Base-by-base conservation (phyloP, 1,140 invertebrate species). In the Andricus grossulariae region DNA sequence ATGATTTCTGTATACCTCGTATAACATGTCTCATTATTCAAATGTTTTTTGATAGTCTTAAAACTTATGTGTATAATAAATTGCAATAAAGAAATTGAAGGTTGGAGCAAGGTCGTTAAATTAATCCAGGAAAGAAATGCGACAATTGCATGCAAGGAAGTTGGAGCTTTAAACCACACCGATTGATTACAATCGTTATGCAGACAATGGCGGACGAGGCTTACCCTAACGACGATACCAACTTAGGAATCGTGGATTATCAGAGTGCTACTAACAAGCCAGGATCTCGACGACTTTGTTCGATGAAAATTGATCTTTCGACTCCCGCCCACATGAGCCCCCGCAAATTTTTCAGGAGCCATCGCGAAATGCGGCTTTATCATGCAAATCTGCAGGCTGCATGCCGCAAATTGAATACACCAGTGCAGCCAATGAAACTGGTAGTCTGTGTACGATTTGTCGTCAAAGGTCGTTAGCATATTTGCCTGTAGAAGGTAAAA, bases 131-230 rank as follows among this genome's bases (percentile, higher is more conserved):
- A 66, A 66, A 66, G 16, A 16, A 66, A 66, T 66, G 32, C 25
- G 15, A 32, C 25, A 66, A 66, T 66, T 66, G 32, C 32, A 66
- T 45, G 6, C 19, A 21, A 52, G 13, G 71, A 21, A 74, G 52
- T 32, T 45, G 51, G 73, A 60, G 74, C 79, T 81, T 83, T 80
- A 84, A 88, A 83, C 80, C 80, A 60, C 70, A 73, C 80, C 86
- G 84, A 88, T 87, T 86, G 89, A 89, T 90, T 81, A 83, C 83
- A 80, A 88, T 90, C 89, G 82, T 87, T 88, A 88, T 71, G 77
- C 78, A 86, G 83, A 89, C 88, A 89, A 90, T 88, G 82, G 79
- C 19, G 16, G 51, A 84, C 15, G 57, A 79, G 73, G 76, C 81
- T 88, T 82, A 83, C 66, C 78, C 76, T 84, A 83, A 88, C 85